Base-by-base conservation (phyloP, 2,113 vertebrate species). In the Aegotheles bennettii region DNA sequence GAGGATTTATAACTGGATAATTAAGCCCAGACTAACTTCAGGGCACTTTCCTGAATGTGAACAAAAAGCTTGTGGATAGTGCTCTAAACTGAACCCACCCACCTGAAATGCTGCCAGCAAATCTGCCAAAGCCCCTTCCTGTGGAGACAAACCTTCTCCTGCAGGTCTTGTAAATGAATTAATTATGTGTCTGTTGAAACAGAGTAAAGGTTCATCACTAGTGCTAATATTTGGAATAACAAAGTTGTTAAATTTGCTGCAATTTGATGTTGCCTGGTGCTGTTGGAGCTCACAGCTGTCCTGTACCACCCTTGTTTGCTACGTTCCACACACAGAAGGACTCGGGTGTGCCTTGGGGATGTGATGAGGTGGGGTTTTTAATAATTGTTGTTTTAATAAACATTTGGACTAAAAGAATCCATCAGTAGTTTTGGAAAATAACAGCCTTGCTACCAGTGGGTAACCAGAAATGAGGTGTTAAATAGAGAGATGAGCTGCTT, bases 141-240 rank as follows among this genome's bases (percentile, higher is more conserved):
- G 48, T 70, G 71, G 94, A 91, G 87, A 63, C 77, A 81, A 79
- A 84, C 84, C 68, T 85, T 73, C 95, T 77, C 85, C 95, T 83
- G 94, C 93, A 89, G 89, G 78, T 96, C 77, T 83, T 65, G 91
- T 79, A 96, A 89, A 92, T 94, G 78, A 84, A 70, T 95, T 93
- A 95, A 92, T 96, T 93, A 90, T 69, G 64, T 85, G 84, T 77
- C 60, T 78, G 82, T 93, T 90, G 84, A 76, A 94, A 90, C 90
- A 60, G 92, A 79, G 61, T 64, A 76, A 92, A 87, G 36, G 87
- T 90, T 96, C 78, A 77, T 70, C 76, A 69, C n/a, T 21, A 92
- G 92, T 70, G 87, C 65, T 64, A 94, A 90, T 86, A 93, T 74
- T 91, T 96, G 77, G 87, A 92, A 93, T 92, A 93, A 78, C 91